Percentiles rank a stretch among this genome's conserved stretches.
Evolutionary conservation across 2,113 vertebrate genomes (phyloP).

Genomic region (Xenopus tropicalis): UCB_Xtro_10.0 CM004452.2:42670501-42671000

Average conservation of each 20-base stretch:
- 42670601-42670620: conserved; percentile 59
- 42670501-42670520: too few species aligned
- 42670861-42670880: too few species aligned
- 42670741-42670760: too few species aligned
- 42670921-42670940: conserved; percentile 29
- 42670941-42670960: conserved; percentile 10
- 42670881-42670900: not conserved
- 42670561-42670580: conserved; percentile 60
- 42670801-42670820: not conserved
- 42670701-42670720: too few species aligned
- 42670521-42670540: too few species aligned
- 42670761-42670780: too few species aligned
- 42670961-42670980: conserved; percentile 17
- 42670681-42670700: conserved; percentile 30
- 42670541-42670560: not conserved
- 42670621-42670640: conserved; percentile 65
- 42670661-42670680: conserved; percentile 59
- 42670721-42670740: too few species aligned
- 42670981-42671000: conserved; percentile 5
- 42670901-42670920: conserved; percentile 12
- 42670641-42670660: conserved; percentile 57
- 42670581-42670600: conserved; percentile 58
- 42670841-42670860: too few species aligned
- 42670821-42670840: not conserved
- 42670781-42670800: too few species aligned